Base-by-base conservation (phyloP, 2,113 vertebrate species). In the Onychorhynchus coronatus region DNA sequence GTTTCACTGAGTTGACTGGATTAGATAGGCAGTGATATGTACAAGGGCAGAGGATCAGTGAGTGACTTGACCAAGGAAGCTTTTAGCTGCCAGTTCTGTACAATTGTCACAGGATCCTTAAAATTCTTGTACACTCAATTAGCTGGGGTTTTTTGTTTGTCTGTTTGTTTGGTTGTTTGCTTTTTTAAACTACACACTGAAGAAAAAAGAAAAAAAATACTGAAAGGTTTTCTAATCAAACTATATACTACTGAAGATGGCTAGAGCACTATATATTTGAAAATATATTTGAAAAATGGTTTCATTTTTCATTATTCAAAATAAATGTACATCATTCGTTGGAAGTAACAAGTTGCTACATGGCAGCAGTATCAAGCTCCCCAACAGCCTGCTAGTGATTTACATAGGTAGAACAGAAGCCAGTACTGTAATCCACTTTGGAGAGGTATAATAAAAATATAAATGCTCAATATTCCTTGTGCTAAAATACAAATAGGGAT, bases 111-210 rank as follows among this genome's bases (percentile, higher is more conserved):
- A 68, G 33, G 25, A 68, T 22, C 30, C 11, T 67, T 79, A 49
- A 58, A 90, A 84, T 58, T 80, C 63, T 30, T 91, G 10, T 27
- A n/a, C 9, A 33, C 6, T 81, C 49, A 76, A 4, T 39, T 79
- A 2, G 1, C 6, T 25, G 1, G 13, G 16, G 28, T 55, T 74
- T 55, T n/a, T 59, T n/a, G n/a, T n/a, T n/a, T n/a, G n/a, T n/a
- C n/a, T n/a, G n/a, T n/a, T n/a, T n/a, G n/a, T n/a, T n/a, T n/a
- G n/a, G n/a, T n/a, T n/a, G n/a, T n/a, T n/a, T n/a, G n/a, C 70
- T 65, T 66, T 49, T 50, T 75, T 62, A 55, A 58, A 44, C 12
- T 37, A n/a, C 14, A 35, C 0, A 0, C 2, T 15, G 58, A 85
- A 66, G 3, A 11, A 53, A 86, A 72, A 49, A 17, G 1, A 21